A percentile compares a stretch with the other conserved stretches of the same genome.
These are phyloP conservation scores for Tupiocoris notatus DNA, from an alignment of 2,888 invertebrate genomes.

Conservation along the genomic window DNA sequence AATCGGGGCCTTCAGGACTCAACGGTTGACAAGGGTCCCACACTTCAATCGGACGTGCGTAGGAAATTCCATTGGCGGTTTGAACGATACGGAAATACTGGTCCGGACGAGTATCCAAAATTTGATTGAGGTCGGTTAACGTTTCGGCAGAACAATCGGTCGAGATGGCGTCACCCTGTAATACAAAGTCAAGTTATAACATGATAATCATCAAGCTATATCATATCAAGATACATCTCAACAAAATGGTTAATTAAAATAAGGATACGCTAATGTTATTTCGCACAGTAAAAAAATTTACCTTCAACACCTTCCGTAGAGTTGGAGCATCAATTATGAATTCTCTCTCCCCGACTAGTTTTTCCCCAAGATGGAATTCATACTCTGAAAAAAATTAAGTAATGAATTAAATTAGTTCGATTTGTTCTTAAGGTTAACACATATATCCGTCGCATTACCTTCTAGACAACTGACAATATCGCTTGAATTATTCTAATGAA, in stretches of 20 bases:
- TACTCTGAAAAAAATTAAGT: constrained; percentile 38
- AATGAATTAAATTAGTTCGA: neutral
- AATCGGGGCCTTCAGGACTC: constrained; percentile 17
- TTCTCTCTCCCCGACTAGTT: constrained; percentile 45
- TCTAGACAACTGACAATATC: too few relatives aligned
- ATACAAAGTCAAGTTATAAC: neutral
- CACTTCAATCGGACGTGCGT: constrained; percentile 46
- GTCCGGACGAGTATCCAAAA: constrained; percentile 46
- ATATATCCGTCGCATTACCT: too few relatives aligned
- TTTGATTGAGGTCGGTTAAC: constrained; percentile 46
- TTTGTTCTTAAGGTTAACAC: too few relatives aligned
- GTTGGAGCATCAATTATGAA: constrained; percentile 48
- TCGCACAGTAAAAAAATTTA: too few relatives aligned
- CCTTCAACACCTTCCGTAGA: constrained; percentile 48
- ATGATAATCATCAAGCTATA: too few relatives aligned
- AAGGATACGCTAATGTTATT: too few relatives aligned
- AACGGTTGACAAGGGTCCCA: constrained; percentile 45
- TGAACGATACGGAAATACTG: constrained; percentile 48
- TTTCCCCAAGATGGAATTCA: constrained; percentile 41
- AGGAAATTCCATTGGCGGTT: constrained; percentile 43
- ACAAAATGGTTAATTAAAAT: too few relatives aligned
- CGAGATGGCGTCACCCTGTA: constrained; percentile 45
- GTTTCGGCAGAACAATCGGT: constrained; percentile 44
- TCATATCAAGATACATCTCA: too few relatives aligned
- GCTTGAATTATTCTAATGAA: neutral